Percentiles rank a stretch among this genome's conserved stretches.
These are phyloP conservation scores for Hoplodrina ambigua DNA, from an alignment of 2,888 invertebrate species.

Conservation along the genomic window DNA sequence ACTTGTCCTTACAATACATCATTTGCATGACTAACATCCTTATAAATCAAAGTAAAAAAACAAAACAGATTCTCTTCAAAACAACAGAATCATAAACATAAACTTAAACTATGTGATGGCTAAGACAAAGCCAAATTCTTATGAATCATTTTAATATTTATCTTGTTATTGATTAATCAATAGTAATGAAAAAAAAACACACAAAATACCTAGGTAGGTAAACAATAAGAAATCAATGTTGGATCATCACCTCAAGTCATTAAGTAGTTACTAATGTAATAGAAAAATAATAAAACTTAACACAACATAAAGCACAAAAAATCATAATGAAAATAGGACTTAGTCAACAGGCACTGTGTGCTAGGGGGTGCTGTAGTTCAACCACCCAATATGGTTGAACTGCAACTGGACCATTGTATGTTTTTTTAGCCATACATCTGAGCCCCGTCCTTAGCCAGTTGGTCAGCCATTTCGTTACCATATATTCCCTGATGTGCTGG, in stretches of 20 bases:
- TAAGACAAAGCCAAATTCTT: conserved; percentile 14
- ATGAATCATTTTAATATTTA: neutral
- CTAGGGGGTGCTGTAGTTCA: too few relatives aligned
- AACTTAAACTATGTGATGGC: conserved; percentile 11
- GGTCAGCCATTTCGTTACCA: conserved; percentile 98
- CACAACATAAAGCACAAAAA: conserved; percentile 2
- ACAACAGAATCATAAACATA: conserved; percentile 14
- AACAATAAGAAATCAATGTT: conserved; percentile 6
- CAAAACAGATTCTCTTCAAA: neutral
- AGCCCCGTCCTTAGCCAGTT: conserved; percentile 95
- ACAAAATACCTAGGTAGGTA: conserved; percentile 3
- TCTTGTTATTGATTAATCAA: conserved; percentile 7
- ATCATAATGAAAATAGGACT: neutral
- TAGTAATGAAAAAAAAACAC: conserved; percentile 16
- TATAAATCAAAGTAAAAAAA: conserved; percentile 2
- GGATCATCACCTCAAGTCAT: neutral
- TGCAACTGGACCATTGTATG: neutral
- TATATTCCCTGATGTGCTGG: conserved; percentile 94
- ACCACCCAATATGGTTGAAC: neutral
- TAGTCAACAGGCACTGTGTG: too few relatives aligned
- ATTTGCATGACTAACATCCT: neutral
- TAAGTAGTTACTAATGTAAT: too few relatives aligned
- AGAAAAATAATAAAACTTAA: conserved; percentile 8
- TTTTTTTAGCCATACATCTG: conserved; percentile 67
- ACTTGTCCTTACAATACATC: neutral